These are phyloP conservation scores for Stictocephala bisonia DNA, from an alignment of 2,888 invertebrate species.

Conservation along the genomic window DNA sequence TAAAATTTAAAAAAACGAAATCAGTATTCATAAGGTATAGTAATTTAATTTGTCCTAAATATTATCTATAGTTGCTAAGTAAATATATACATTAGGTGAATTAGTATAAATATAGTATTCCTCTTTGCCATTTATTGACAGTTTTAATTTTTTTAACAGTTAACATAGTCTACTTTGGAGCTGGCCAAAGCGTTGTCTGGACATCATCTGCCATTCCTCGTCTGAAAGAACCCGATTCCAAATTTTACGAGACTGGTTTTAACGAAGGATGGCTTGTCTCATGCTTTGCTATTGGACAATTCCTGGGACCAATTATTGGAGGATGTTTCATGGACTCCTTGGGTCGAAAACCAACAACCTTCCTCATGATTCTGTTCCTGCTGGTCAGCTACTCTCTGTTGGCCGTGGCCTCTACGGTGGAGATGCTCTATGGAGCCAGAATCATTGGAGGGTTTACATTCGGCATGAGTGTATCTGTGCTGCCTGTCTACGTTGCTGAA, in stretches of 20 bases:
- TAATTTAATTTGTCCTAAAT: too few species aligned
- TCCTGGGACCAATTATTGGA: slow-evolving; percentile 35
- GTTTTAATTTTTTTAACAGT: slow-evolving; percentile 10
- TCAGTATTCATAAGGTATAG: too few species aligned
- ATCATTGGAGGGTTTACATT: slow-evolving; percentile 34
- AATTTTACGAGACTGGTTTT: background rate
- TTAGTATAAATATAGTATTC: too few species aligned
- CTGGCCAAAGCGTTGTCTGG: slow-evolving; percentile 44
- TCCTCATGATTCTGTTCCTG: slow-evolving; percentile 36
- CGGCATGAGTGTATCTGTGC: slow-evolving; percentile 29
- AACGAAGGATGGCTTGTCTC: slow-evolving; percentile 27
- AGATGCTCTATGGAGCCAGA: slow-evolving; percentile 25
- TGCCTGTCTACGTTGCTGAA: slow-evolving; percentile 37
- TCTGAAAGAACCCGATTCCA: background rate
- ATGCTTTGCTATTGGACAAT: slow-evolving; percentile 21
- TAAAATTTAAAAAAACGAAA: too few species aligned
- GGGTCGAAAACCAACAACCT: slow-evolving; percentile 39
- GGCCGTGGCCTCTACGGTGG: slow-evolving; percentile 1
- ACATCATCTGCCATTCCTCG: slow-evolving; percentile 46
- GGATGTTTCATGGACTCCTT: slow-evolving; percentile 28
- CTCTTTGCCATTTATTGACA: background rate
- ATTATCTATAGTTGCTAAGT: too few species aligned
- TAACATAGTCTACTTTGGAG: slow-evolving; percentile 45
- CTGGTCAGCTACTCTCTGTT: slow-evolving; percentile 22
- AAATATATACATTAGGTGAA: too few species aligned